These are phyloP conservation scores for Spodoptera litura DNA, from an alignment of 1,140 invertebrate genomes.

Conservation along the genomic window DNA sequence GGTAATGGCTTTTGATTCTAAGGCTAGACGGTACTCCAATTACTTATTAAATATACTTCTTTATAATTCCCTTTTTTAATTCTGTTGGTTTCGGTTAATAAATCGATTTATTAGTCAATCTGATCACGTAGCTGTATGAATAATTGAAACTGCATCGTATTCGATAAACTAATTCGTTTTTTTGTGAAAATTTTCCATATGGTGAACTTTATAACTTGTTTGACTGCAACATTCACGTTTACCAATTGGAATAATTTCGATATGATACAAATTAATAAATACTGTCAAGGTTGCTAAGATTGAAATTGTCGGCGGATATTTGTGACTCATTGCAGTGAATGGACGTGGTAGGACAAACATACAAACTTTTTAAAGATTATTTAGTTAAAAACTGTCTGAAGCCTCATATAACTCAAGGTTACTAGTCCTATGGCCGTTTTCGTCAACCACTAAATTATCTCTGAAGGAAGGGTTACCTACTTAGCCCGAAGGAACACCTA, in stretches of 20 bases:
- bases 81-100: neutral
- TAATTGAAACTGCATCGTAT: neutral
- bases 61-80: neutral
- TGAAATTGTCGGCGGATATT: conserved; percentile 28
- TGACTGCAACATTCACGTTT: neutral
- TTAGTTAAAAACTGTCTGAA: too few species aligned
- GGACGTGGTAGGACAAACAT: conserved; percentile 43
- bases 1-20: conserved; percentile 7
- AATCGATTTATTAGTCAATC: neutral
- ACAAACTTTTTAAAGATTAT: neutral
- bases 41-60: neutral
- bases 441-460: too few species aligned
- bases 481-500: too few species aligned
- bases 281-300: conserved; percentile 39
- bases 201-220: neutral
- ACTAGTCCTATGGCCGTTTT: too few species aligned
- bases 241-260: conserved; percentile 16
- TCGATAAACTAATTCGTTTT: neutral
- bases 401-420: too few species aligned
- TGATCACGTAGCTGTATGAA: neutral
- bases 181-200: neutral
- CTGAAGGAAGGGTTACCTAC: too few species aligned
- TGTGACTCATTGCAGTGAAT: conserved; percentile 48
- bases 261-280: conserved; percentile 40
- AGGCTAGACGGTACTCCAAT: neutral